Conservation (phyloP, 1,140 invertebrate species). For the Ridgeia piscesae region DNA sequence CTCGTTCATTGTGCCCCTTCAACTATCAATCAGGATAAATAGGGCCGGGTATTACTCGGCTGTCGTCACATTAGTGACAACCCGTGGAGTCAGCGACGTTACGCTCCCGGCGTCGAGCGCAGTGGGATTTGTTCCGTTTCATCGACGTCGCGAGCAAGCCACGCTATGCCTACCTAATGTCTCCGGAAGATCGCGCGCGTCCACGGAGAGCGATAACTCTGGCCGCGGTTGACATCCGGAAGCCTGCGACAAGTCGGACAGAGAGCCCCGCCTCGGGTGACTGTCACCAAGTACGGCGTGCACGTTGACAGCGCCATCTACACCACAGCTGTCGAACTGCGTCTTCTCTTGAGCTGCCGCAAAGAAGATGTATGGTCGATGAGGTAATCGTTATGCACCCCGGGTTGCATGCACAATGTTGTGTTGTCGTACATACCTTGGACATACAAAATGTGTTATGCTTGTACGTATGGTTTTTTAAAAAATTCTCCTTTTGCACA, state of each 20-base stretch:
- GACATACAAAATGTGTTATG: too few relatives aligned
- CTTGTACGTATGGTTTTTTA: too few relatives aligned
- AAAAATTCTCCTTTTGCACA: too few relatives aligned
- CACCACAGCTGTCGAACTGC: not conserved
- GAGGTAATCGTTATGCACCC: not conserved
- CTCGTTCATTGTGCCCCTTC: not conserved
- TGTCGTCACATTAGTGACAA: not conserved
- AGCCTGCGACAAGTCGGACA: not conserved
- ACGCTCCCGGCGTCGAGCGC: not conserved
- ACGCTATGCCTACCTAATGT: not conserved
- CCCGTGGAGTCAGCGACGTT: not conserved
- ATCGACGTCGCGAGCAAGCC: not conserved
- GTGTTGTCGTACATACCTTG: not conserved
- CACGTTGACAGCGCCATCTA: not conserved
- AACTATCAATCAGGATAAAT: not conserved
- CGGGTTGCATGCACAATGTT: not conserved
- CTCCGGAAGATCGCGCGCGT: not conserved
- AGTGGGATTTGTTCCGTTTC: not conserved
- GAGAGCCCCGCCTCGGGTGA: not conserved
- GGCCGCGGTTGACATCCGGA: not conserved
- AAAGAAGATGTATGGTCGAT: not conserved
- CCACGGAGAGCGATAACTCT: not conserved
- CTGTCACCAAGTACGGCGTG: not conserved
- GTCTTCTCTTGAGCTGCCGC: not conserved
- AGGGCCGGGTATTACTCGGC: not conserved